These are phyloP conservation scores for Priocnemis perturbator DNA, from an alignment of 2,888 invertebrate genomes.

Conservation along the genomic window DNA sequence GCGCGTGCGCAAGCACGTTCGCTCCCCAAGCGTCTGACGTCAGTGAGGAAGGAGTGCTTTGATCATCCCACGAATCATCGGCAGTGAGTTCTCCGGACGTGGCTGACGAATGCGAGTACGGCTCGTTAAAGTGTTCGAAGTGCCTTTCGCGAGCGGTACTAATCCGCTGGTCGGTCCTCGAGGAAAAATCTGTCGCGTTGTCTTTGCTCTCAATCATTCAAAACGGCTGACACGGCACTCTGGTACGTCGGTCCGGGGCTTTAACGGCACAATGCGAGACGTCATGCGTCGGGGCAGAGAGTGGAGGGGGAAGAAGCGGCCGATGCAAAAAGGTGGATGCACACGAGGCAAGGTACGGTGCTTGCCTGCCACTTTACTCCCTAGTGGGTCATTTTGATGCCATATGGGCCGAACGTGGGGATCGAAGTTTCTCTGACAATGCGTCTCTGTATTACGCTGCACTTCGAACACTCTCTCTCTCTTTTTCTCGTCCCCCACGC, in stretches of 20 bases:
- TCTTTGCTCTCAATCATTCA: slow-evolving; percentile 59
- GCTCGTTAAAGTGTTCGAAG: slow-evolving; percentile 28
- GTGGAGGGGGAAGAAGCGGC: slow-evolving; percentile 8
- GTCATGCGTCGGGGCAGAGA: slow-evolving; percentile 26
- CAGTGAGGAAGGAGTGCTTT: no score
- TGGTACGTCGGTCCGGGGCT: slow-evolving; percentile 35
- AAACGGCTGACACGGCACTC: slow-evolving; percentile 44
- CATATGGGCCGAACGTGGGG: slow-evolving; percentile 61
- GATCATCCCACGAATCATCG: no score
- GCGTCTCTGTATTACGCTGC: slow-evolving; percentile 27
- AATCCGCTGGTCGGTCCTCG: slow-evolving; percentile 31
- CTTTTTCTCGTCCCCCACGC: slow-evolving; percentile 1
- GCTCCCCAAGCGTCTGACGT: no score
- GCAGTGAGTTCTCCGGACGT: background rate
- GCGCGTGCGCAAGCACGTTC: no score
- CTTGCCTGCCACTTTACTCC: slow-evolving; percentile 34
- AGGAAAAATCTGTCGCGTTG: slow-evolving; percentile 51
- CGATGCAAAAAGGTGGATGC: slow-evolving; percentile 35
- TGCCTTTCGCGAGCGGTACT: slow-evolving; percentile 25
- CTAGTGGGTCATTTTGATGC: slow-evolving; percentile 62
- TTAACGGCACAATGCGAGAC: slow-evolving; percentile 54
- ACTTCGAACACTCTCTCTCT: slow-evolving; percentile 2
- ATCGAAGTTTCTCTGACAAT: slow-evolving; percentile 59
- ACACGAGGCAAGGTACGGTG: slow-evolving; percentile 35
- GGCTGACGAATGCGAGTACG: background rate